These are phyloP conservation scores for Choloepus hoffmanni DNA, from an alignment of 2,113 vertebrate species.

Conservation along the genomic window DNA sequence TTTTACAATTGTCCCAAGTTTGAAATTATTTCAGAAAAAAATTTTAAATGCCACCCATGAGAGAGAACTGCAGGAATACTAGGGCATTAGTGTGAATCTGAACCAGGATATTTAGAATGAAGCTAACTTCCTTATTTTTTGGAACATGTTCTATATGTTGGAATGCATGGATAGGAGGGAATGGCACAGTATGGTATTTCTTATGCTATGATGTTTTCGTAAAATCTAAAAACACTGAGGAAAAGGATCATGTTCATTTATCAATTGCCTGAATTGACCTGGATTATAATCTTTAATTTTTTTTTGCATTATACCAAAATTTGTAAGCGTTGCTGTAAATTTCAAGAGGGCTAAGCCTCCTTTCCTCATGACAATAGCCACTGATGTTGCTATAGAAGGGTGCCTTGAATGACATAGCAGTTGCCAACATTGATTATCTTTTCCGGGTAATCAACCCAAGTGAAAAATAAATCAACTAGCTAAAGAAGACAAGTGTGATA, in stretches of 20 bases:
- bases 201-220: not conserved
- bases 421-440: not conserved
- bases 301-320: not conserved
- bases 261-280: not conserved
- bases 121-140: not conserved
- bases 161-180: not conserved
- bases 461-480: not conserved
- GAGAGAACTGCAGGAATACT: not conserved
- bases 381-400: not conserved
- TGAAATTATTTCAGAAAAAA: too few species aligned
- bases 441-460: not conserved
- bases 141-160: not conserved
- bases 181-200: not conserved
- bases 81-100: not conserved
- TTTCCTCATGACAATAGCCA: not conserved
- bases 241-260: not conserved
- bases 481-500: not conserved
- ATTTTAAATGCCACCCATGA: not conserved
- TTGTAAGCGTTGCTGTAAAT: not conserved
- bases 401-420: not conserved
- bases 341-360: not conserved
- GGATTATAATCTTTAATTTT: not conserved
- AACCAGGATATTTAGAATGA: not conserved
- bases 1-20: too few species aligned
- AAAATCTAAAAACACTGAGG: not conserved